Conservation (phyloP, 2,888 invertebrate genomes). For the Sepiola atlantica region DNA sequence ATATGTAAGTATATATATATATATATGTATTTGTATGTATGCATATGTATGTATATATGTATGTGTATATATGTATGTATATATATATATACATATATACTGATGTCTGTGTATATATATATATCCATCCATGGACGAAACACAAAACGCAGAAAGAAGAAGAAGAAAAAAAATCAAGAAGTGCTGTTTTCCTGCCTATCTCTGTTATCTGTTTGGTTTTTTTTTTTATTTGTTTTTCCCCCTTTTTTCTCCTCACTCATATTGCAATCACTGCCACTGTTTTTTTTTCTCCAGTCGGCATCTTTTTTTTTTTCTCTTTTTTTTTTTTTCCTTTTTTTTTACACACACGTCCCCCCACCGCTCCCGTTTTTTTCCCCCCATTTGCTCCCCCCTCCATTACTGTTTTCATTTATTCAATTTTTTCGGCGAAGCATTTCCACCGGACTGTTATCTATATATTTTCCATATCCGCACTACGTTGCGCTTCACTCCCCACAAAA, state of each 20-base stretch:
- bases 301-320: background rate
- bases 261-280: background rate
- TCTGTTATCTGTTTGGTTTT: background rate
- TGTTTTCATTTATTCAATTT: background rate
- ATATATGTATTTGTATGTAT: background rate
- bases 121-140: conserved; percentile 32
- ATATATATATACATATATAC: conserved; percentile 32
- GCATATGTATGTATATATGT: background rate
- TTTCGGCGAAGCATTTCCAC: background rate
- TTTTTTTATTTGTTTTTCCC: background rate
- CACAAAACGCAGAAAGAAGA: conserved; percentile 11
- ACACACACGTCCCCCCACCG: background rate
- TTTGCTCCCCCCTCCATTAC: background rate
- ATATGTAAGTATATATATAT: background rate
- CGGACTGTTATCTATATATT: background rate
- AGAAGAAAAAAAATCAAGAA: background rate
- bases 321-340: background rate
- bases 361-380: background rate
- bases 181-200: background rate
- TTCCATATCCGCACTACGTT: too few species aligned
- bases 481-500: background rate
- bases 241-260: background rate
- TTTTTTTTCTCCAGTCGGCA: too few species aligned
- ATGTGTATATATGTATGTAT: background rate
- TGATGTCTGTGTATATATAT: conserved; percentile 18